Percentiles rank a stretch among this genome's conserved stretches.
phyloP scores from a whole-genome alignment of 2,888 invertebrate species.

The Drosophila leonis region DNA sequence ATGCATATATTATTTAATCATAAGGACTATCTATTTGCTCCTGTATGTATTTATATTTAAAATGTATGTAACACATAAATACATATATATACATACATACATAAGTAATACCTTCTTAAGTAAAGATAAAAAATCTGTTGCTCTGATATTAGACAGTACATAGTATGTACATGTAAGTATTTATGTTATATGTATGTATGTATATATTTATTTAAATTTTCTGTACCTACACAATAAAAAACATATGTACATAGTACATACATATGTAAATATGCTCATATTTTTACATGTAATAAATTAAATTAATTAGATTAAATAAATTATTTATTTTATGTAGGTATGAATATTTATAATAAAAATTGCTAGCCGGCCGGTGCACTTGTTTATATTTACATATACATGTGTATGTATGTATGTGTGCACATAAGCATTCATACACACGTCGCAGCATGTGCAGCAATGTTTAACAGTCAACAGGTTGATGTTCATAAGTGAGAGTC shows the following conservation, averaged over 20 bases:
- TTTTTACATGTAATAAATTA: not conserved
- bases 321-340: not conserved
- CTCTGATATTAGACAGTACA: no score
- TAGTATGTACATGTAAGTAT: no score
- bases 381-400: not conserved
- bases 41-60: no score
- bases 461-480: not conserved
- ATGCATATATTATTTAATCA: not conserved
- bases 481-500: not conserved
- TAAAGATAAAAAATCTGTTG: no score
- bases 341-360: not conserved
- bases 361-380: slow-evolving; percentile 4
- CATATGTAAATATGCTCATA: not conserved
- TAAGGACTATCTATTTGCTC: no score
- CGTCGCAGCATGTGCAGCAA: no score
- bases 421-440: not conserved
- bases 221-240: no score
- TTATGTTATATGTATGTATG: no score
- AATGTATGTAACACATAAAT: no score
- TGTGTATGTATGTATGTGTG: not conserved
- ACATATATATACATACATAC: not conserved
- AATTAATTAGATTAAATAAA: not conserved
- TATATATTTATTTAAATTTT: no score
- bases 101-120: no score
- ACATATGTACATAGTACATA: no score